These are phyloP conservation scores for Chorisops tibialis DNA, from an alignment of 2,888 invertebrate species.

Conservation along the genomic window DNA sequence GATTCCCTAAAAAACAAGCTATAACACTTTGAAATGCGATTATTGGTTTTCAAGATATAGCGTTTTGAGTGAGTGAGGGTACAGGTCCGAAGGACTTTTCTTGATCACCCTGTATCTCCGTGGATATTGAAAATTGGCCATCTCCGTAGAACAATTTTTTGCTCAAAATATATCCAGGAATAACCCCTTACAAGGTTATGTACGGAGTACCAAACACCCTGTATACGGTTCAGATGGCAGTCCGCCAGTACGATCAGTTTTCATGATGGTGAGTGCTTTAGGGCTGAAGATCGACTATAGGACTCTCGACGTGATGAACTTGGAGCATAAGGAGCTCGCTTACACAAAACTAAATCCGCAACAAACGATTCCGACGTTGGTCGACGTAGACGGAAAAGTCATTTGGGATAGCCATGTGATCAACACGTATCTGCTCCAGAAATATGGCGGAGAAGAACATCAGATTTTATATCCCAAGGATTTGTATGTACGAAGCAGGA, in stretches of 20 bases:
- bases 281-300: constrained; percentile 28
- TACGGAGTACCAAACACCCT: no score
- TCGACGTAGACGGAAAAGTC: constrained; percentile 40
- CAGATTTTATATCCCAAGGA: constrained; percentile 62
- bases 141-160: no score
- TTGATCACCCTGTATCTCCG: no score
- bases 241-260: constrained; percentile 42
- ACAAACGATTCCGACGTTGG: constrained; percentile 47
- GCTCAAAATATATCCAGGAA: no score
- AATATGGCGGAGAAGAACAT: constrained; percentile 55
- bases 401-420: constrained; percentile 54
- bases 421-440: constrained; percentile 53
- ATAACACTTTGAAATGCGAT: no score
- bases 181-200: no score
- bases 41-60: no score
- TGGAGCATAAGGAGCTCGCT: constrained; percentile 40
- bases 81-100: no score
- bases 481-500: constrained; percentile 50
- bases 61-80: no score
- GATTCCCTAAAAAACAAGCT: no score
- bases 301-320: constrained; percentile 37
- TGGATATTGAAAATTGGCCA: no score
- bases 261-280: constrained; percentile 41
- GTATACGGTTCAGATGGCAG: constrained; percentile 40
- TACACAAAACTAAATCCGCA: constrained; percentile 56